Base-by-base conservation (phyloP, 1,140 invertebrate genomes). In the Zaprionus tsacasi region DNA sequence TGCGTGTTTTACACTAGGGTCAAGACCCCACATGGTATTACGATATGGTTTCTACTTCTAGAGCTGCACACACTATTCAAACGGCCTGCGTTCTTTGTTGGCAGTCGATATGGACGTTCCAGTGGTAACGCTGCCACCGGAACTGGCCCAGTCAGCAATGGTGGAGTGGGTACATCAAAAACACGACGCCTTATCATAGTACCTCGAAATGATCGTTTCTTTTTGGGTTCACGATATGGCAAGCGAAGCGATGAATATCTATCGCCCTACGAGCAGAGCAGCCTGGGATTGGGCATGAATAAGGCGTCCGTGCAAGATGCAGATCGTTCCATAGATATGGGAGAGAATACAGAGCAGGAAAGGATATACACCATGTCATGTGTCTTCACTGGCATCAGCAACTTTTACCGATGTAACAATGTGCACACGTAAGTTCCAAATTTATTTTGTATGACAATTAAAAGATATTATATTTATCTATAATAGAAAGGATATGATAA, bases 41-140 rank as follows among this genome's bases (percentile, higher is more conserved):
- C n/a, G 8, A 45, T 30, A 8, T 45, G n/a, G 2, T 15, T 3
- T 45, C 0, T 7, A 15, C 6, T 54, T 67, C 3, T n/a, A 88
- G 88, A 79, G 15, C 70, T 57, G 33, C 54, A 77, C n/a, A 66
- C 54, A 10, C n/a, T 81, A 61, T 70, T 76, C 33, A 92, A 92
- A 43, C 75, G 91, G 2, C 77, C 91, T 0, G 70, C 91, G 2
- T 93, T 92, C 57, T 93, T 93, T 64, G 82, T 93, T 13, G 92
- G 92, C 48, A 92, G 91, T 40, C 90, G 92, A 3, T 93, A 92
- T 72, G 92, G 92, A 7, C 78, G 92, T 12, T 92, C 92, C 3
- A 81, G 76, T 27, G 69, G 77, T 11, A 79, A 69, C 55, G 52
- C 35, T 11, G 74, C 43, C n/a, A 21, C 40, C 30, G 60, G 67